These are phyloP conservation scores for Diplogasteroides magnus DNA, from an alignment of 1,140 invertebrate genomes.

Conservation along the genomic window DNA sequence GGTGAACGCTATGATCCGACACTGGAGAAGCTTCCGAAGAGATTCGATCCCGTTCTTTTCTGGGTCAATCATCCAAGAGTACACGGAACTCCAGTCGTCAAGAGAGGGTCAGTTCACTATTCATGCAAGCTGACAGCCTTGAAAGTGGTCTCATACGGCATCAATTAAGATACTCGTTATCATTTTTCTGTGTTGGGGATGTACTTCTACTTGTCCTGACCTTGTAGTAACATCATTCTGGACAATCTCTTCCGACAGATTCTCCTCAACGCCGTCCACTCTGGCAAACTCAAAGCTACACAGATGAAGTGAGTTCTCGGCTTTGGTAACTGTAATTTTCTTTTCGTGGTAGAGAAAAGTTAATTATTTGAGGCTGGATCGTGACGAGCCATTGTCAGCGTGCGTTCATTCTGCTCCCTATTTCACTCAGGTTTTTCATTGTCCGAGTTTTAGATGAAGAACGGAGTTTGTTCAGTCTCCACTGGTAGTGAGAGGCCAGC, in stretches of 20 bases:
- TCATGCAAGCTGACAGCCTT: too few species aligned
- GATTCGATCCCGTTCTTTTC: slow-evolving; percentile 49
- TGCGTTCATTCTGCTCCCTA: slow-evolving; percentile 14
- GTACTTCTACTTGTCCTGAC: neutral
- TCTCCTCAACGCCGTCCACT: slow-evolving; percentile 10
- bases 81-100: slow-evolving; percentile 46
- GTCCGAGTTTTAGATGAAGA: neutral
- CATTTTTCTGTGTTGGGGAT: slow-evolving; percentile 5
- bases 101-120: slow-evolving; percentile 40
- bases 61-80: slow-evolving; percentile 39
- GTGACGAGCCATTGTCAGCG: slow-evolving; percentile 38
- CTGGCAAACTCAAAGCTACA: slow-evolving; percentile 1
- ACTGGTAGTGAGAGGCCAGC: slow-evolving; percentile 43
- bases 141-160: too few species aligned
- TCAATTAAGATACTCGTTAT: slow-evolving; percentile 1
- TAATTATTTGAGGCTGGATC: slow-evolving; percentile 36
- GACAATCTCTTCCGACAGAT: slow-evolving; percentile 39
- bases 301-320: slow-evolving; percentile 11
- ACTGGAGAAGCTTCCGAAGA: slow-evolving; percentile 42
- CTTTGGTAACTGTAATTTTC: slow-evolving; percentile 10
- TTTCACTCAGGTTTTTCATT: neutral
- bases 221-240: slow-evolving; percentile 48
- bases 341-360: slow-evolving; percentile 11
- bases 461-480: slow-evolving; percentile 20
- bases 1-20: slow-evolving; percentile 54